Evolutionary conservation across 2,797 vertebrate species (phyloP).

Genomic region (Masticophis lateralis): DNA sequence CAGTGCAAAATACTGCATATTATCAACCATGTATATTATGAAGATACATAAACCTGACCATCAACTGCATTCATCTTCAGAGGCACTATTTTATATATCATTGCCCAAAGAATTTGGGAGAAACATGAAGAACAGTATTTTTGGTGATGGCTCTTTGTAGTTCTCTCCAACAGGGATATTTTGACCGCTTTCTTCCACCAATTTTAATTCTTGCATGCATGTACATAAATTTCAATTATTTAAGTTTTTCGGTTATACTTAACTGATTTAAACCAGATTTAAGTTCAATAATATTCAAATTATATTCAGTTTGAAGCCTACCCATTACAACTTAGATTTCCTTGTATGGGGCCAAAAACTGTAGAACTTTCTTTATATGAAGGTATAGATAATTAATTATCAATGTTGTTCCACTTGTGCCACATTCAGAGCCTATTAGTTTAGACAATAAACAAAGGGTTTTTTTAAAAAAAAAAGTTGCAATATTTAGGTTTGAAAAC

Average conservation of each 20-base stretch:
- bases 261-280: neutral
- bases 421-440: neutral
- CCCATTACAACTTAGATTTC: neutral
- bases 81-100: neutral
- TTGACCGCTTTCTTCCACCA: neutral
- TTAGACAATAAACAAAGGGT: neutral
- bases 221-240: neutral
- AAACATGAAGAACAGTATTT: neutral
- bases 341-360: neutral
- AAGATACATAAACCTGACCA: neutral
- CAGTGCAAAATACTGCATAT: neutral
- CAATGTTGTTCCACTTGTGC: neutral
- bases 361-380: neutral
- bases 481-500: neutral
- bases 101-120: neutral
- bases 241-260: neutral
- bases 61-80: neutral
- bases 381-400: neutral
- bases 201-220: neutral
- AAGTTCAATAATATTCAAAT: neutral
- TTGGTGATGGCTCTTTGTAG: neutral
- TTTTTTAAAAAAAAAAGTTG: neutral
- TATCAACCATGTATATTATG: neutral
- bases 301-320: neutral
- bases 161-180: neutral